Evolutionary conservation across 64 coral and sea anemone species (phyloP), one percentile per base, ranked within the genome.

Genomic region (Montipora capricornis): DNA sequence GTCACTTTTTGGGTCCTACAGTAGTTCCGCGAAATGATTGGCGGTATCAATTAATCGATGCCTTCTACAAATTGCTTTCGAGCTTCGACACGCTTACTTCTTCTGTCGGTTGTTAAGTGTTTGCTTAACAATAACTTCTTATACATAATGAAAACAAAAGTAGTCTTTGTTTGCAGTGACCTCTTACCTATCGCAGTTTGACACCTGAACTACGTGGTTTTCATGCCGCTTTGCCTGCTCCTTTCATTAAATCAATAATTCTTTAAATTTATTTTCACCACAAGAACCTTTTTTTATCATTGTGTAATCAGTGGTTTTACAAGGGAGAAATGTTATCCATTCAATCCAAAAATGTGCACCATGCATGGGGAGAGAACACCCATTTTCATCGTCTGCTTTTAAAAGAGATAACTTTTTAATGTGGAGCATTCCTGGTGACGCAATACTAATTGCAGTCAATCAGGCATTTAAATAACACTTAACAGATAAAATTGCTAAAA

Each of bases 91-190:
- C 82, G 82, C 82, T 86, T 73, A 22, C 82, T 71, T 49, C 66
- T 50, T 86, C n/a, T 71, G 44, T 2, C 46, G 45, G 10, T 73
- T n/a, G 62, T 48, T 44, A 73, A 86, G 47, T 71, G 64, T 86
- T 86, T 86, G 67, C 64, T 73, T 62, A 86, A 71, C 62, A 86
- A 66, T 86, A 86, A 73, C 68, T 86, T 68, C 44, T 46, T 68
- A 86, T 13, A 70, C 64, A 73, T 50, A 71, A 86, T 73, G 82
- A 86, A 64, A 86, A 86, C 82, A 86, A 86, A 86, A 64, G 68
- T 73, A 16, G 64, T 49, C 45, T 64, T 64, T 86, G 82, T 86
- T 44, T 73, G 12, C 45, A 86, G 49, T 86, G 44, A 59, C 62
- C 44, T 71, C 66, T 68, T 45, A 8, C 62, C 17, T 66, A 29